These are phyloP conservation scores for Aradus depressus DNA, from an alignment of 2,888 invertebrate genomes.

Conservation along the genomic window DNA sequence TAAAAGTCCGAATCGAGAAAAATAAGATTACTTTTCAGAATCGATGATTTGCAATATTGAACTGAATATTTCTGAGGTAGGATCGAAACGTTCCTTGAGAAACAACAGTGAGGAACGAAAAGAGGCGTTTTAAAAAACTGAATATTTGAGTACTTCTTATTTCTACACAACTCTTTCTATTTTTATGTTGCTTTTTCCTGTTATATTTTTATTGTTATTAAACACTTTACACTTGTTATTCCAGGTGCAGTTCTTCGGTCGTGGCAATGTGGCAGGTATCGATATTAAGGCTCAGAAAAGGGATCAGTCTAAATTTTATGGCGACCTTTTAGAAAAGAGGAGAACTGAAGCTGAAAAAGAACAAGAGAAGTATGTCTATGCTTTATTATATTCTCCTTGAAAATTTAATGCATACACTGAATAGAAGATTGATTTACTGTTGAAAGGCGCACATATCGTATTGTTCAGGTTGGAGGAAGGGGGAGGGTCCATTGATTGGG, in stretches of 20 bases:
- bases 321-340: constrained; percentile 84
- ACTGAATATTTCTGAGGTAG: too few relatives aligned
- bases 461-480: background rate
- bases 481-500: background rate
- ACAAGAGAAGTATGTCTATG: constrained; percentile 33
- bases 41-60: too few relatives aligned
- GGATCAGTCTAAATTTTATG: constrained; percentile 95
- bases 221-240: background rate
- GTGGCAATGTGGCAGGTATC: constrained; percentile 95
- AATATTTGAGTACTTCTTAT: too few relatives aligned
- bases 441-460: background rate
- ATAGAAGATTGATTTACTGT: background rate
- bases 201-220: background rate
- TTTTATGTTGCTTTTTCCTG: background rate
- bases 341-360: constrained; percentile 65
- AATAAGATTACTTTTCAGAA: too few relatives aligned
- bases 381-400: too few relatives aligned
- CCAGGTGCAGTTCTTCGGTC: constrained; percentile 85
- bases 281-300: constrained; percentile 93
- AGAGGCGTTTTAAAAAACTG: too few relatives aligned
- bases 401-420: background rate
- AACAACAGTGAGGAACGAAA: too few relatives aligned
- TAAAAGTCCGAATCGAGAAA: too few relatives aligned
- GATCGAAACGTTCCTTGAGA: too few relatives aligned
- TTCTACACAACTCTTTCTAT: background rate